Evolutionary conservation across 1,140 invertebrate species (phyloP).

Genomic region (Diorhabda elongata): DNA sequence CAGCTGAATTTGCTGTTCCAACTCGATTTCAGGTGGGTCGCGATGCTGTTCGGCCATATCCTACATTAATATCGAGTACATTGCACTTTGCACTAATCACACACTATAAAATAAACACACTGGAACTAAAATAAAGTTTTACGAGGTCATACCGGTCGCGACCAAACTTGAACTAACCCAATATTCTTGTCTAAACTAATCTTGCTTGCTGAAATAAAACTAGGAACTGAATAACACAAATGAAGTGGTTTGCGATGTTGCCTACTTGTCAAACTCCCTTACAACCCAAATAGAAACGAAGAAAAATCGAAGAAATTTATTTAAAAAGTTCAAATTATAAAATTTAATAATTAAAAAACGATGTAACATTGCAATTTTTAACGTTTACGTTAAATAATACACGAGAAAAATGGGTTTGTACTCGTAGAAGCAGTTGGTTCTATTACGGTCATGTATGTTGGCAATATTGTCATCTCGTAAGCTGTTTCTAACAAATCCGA

Average conservation of each 20-base stretch:
- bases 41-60: conserved; percentile 43
- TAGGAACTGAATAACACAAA: not conserved
- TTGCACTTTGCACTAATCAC: conserved; percentile 10
- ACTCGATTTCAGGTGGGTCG: conserved; percentile 44
- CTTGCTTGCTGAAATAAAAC: not conserved
- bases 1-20: conserved; percentile 49
- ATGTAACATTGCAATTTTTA: no score
- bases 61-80: conserved; percentile 16
- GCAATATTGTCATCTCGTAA: no score
- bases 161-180: conserved; percentile 3
- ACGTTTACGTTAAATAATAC: no score
- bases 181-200: conserved; percentile 10
- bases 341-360: no score
- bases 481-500: no score
- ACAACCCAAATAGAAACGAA: no score
- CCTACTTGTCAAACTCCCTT: no score
- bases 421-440: no score
- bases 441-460: no score
- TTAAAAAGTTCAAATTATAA: no score
- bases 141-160: conserved; percentile 13
- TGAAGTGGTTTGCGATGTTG: not conserved
- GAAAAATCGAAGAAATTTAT: no score
- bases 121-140: conserved; percentile 1
- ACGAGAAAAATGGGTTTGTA: no score
- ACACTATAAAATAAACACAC: conserved; percentile 10